Conservation (phyloP, 2,113 vertebrate species). For the Pungitius pungitius region DNA sequence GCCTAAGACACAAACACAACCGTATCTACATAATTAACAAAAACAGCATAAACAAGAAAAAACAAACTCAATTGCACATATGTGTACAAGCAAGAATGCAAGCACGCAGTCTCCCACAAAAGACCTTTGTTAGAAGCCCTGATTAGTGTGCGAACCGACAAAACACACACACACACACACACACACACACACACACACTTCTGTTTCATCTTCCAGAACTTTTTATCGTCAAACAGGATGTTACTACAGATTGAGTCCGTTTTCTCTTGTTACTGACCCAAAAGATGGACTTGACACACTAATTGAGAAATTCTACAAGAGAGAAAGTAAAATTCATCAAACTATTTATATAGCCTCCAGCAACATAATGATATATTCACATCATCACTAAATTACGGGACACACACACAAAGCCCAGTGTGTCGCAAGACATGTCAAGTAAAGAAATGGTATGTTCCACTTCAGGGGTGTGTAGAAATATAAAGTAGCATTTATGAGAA, state of each 20-base stretch:
- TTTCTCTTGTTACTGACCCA: not conserved
- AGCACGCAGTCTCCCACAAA: slow-evolving; percentile 44
- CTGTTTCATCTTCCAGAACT: not conserved
- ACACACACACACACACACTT: slow-evolving; percentile 34
- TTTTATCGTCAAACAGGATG: not conserved
- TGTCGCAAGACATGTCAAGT: too few relatives aligned
- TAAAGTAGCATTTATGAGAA: not conserved
- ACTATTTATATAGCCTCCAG: not conserved
- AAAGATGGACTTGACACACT: not conserved
- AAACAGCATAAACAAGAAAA: slow-evolving; percentile 9
- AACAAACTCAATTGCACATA: slow-evolving; percentile 5
- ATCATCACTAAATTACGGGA: not conserved
- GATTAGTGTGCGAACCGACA: slow-evolving; percentile 52
- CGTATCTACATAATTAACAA: slow-evolving; percentile 15
- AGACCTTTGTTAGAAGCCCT: slow-evolving; percentile 58
- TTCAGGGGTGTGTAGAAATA: not conserved
- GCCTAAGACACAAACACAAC: slow-evolving; percentile 26
- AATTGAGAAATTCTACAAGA: not conserved
- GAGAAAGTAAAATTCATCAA: not conserved
- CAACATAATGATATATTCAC: not conserved
- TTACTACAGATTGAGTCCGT: not conserved
- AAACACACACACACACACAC: not conserved
- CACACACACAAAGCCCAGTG: not conserved
- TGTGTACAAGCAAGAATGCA: not conserved
- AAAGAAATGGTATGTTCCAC: not conserved